Percentiles rank a stretch among this genome's conserved stretches.
Evolutionary conservation across 1,140 invertebrate genomes (phyloP).

Genomic region (Ridgeia piscesae): DNA sequence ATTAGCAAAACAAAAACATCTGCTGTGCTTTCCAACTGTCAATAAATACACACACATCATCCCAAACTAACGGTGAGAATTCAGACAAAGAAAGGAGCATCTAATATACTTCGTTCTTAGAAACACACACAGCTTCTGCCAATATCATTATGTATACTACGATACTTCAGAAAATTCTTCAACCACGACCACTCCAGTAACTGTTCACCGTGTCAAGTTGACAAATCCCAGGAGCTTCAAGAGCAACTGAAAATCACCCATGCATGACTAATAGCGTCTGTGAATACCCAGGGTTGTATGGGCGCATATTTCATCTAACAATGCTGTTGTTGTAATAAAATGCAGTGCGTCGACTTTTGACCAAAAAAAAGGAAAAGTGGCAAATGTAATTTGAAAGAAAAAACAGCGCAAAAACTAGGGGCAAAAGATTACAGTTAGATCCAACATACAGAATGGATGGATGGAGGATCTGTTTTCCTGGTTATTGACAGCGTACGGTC

Average conservation of each 20-base stretch:
- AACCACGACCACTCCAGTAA: neutral
- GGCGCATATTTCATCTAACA: neutral
- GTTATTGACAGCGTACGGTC: too few species aligned
- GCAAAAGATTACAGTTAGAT: too few species aligned
- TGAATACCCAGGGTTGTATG: neutral
- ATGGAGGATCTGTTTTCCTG: too few species aligned
- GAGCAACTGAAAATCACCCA: neutral
- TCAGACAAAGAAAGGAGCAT: neutral
- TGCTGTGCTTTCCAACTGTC: too few species aligned
- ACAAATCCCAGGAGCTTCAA: neutral
- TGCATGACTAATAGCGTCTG: neutral
- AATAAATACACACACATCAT: too few species aligned
- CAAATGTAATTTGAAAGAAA: neutral
- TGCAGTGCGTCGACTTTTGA: neutral
- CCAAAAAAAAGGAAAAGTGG: neutral
- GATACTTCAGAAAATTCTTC: neutral
- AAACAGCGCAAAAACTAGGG: too few species aligned
- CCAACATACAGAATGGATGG: too few species aligned
- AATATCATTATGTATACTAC: neutral
- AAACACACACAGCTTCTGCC: neutral
- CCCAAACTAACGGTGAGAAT: too few species aligned
- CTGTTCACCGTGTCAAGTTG: neutral
- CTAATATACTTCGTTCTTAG: neutral
- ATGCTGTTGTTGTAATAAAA: neutral
- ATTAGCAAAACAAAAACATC: too few species aligned